Conservation (phyloP, 53 echinoderm and acorn worm genomes). For the Arbacia lixula region DNA sequence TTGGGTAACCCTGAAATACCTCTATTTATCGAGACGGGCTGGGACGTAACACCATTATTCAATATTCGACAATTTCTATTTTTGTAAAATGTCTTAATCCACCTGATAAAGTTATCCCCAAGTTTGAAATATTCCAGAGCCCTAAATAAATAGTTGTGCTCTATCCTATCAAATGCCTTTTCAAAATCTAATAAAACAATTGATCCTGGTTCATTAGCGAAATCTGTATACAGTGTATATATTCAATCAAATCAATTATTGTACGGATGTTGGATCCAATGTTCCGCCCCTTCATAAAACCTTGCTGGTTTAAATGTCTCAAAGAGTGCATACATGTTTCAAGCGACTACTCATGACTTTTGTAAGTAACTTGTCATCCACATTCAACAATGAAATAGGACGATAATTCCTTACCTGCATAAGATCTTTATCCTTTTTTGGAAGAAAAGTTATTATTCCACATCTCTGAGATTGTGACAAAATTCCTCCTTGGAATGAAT, state of each 20-base stretch:
- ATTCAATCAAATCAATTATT: slow-evolving; percentile 32
- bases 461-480: neutral
- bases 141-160: slow-evolving; percentile 25
- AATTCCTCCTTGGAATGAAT: neutral
- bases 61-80: slow-evolving; percentile 11
- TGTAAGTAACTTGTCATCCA: too few species aligned
- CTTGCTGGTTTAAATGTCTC: slow-evolving; percentile 50
- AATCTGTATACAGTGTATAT: slow-evolving; percentile 11
- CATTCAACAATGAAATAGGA: neutral
- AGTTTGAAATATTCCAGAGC: slow-evolving; percentile 21
- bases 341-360: too few species aligned
- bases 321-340: neutral
- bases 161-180: slow-evolving; percentile 51
- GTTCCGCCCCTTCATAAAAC: slow-evolving; percentile 20
- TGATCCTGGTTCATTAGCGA: slow-evolving; percentile 4
- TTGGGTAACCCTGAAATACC: slow-evolving; percentile 53
- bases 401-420: neutral
- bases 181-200: slow-evolving; percentile 39
- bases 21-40: slow-evolving; percentile 2
- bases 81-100: slow-evolving; percentile 31
- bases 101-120: slow-evolving; percentile 9
- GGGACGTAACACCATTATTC: slow-evolving; percentile 30
- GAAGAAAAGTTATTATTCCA: neutral
- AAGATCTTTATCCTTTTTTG: neutral
- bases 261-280: slow-evolving; percentile 42